Evolutionary conservation across 2,888 invertebrate species (phyloP).

Genomic region (Polydrusus tereticollis): DNA sequence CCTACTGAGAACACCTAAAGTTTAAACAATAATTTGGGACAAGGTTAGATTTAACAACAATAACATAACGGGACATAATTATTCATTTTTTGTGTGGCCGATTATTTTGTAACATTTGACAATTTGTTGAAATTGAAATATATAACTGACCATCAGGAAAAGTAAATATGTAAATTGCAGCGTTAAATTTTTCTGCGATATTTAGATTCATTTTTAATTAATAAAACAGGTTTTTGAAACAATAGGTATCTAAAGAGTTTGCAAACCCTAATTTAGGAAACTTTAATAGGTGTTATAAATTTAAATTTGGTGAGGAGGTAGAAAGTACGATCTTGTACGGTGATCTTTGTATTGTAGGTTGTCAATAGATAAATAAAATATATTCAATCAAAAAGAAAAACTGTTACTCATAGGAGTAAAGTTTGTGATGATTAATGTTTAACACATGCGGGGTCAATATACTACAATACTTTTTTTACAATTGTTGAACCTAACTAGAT

Average conservation of each 20-base stretch:
- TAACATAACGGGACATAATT: constrained; percentile 33
- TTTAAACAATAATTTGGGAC: constrained; percentile 33
- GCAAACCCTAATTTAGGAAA: not conserved
- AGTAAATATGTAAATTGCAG: not conserved
- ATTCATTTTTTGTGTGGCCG: constrained; percentile 11
- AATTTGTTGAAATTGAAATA: constrained; percentile 4
- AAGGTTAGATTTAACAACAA: constrained; percentile 36
- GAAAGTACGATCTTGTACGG: too few relatives aligned
- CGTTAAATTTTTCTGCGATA: not conserved
- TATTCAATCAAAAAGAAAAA: too few relatives aligned
- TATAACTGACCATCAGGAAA: constrained; percentile 5
- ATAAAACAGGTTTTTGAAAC: not conserved
- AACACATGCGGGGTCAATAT: too few relatives aligned
- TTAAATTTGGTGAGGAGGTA: too few relatives aligned
- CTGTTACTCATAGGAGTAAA: too few relatives aligned
- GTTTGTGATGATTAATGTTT: too few relatives aligned
- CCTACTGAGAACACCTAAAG: constrained; percentile 30
- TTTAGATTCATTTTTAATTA: not conserved
- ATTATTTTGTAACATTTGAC: constrained; percentile 12
- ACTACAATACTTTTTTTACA: too few relatives aligned
- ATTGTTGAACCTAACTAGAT: too few relatives aligned
- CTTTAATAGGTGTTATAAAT: not conserved
- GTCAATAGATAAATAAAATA: too few relatives aligned
- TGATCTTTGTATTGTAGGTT: too few relatives aligned
- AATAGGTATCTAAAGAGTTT: not conserved